Evolutionary conservation across 2,797 vertebrate species (phyloP), one percentile per base, ranked within the genome.

Genomic region (Ceyx erithaca): DNA sequence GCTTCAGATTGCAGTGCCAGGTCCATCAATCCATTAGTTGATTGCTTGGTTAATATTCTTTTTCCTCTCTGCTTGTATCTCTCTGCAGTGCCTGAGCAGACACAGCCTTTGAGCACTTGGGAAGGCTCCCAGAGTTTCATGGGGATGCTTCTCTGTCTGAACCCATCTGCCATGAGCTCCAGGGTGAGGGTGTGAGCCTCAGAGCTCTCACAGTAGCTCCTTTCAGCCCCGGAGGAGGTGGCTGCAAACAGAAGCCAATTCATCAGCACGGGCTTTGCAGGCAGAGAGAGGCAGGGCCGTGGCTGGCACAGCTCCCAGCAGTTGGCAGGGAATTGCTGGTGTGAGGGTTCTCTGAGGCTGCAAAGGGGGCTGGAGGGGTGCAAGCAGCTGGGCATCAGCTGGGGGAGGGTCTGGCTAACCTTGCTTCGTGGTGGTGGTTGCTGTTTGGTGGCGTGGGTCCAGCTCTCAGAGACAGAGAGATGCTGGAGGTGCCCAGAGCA

Each of bases 371-470:
- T 69, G 83, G 46, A 30, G 21, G 16, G 46, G 28, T 26, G 64
- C 21, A 25, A 21, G 71, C 46, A 15, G 71, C 41, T 0, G 25
- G 54, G 46, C 2, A 2, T 3, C 54, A 15, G 14, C 3, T 49
- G 48, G 28, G 58, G 15, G 17, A 40, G 21, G 43, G 46, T 2
- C 28, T 1, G 31, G 23, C 22, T 33, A 40, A 17, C 49, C 40
- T 41, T 7, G 21, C 37, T 69, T 30, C 46, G 2, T 7, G 35
- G n/a, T 14, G 3, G 19, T 14, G 57, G 11, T 18, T 40, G 55
- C 13, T 8, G 12, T 0, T 5, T 16, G n/a, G 20, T 1, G 0
- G 31, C 12, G 0, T 6, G 70, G 28, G 17, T 19, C 63, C 52
- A 4, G 52, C 26, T 46, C 62, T 54, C 1, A 1, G 2, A 17